These are phyloP conservation scores for Dioctria linearis DNA, from an alignment of 2,888 invertebrate species.

Conservation along the genomic window DNA sequence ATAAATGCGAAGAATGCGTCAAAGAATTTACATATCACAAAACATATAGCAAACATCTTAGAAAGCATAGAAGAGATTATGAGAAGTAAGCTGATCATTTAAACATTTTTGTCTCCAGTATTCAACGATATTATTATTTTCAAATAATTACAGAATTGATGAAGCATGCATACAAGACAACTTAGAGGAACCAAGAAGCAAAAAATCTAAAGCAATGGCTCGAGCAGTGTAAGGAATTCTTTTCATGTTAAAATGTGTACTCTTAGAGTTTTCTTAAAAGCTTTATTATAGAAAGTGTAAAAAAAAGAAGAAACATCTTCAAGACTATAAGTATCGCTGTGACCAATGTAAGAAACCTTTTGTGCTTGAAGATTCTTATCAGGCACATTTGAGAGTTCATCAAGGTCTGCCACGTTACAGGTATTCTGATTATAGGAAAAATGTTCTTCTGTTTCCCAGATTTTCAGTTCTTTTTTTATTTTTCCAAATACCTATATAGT, in stretches of 20 bases:
- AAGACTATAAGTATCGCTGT: background rate
- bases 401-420: slow-evolving; percentile 32
- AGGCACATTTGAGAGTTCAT: slow-evolving; percentile 16
- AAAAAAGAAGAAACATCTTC: background rate
- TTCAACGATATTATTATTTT: too few species aligned
- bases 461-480: background rate
- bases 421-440: background rate
- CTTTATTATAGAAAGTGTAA: background rate
- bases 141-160: too few species aligned
- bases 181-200: too few species aligned
- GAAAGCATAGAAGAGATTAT: too few species aligned
- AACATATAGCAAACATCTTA: too few species aligned
- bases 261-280: background rate
- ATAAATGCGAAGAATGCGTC: too few species aligned
- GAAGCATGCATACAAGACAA: too few species aligned
- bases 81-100: too few species aligned
- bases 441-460: background rate
- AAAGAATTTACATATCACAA: too few species aligned
- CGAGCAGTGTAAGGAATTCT: background rate
- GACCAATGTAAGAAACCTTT: background rate
- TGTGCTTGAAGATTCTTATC: background rate
- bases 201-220: background rate
- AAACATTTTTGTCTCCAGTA: too few species aligned
- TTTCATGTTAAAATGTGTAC: background rate
- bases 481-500: background rate